A percentile compares a stretch with the other conserved stretches of the same genome.
These are phyloP conservation scores for Melanchra persicariae DNA, from an alignment of 2,888 invertebrate species.

Conservation along the genomic window DNA sequence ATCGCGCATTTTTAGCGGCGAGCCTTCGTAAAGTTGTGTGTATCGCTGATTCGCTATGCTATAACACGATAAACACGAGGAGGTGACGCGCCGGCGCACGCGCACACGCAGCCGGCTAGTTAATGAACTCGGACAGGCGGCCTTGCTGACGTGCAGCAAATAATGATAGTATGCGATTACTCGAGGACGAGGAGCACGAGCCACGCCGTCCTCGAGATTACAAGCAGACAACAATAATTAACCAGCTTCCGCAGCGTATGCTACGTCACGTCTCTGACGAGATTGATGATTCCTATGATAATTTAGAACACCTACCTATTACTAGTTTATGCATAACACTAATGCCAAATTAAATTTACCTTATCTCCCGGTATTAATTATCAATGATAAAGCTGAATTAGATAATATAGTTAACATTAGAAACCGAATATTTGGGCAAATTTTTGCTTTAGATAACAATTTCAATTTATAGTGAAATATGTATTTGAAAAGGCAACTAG, in stretches of 20 bases:
- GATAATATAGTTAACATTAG: constrained; percentile 35
- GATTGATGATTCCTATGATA: not conserved
- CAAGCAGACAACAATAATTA: constrained; percentile 4
- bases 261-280: not conserved
- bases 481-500: not conserved
- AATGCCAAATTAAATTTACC: constrained; percentile 15
- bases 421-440: constrained; percentile 22
- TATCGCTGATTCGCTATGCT: constrained; percentile 6
- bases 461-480: not conserved
- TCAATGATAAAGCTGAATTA: constrained; percentile 36
- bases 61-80: constrained; percentile 34
- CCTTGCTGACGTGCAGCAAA: constrained; percentile 32
- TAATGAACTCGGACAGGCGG: constrained; percentile 51
- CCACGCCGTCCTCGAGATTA: not conserved
- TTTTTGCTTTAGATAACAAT: constrained; percentile 7
- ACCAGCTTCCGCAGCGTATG: not conserved
- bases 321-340: constrained; percentile 1
- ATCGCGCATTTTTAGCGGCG: not conserved
- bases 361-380: constrained; percentile 30
- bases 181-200: not conserved
- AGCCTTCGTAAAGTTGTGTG: not conserved
- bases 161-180: not conserved
- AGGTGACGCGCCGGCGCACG: constrained; percentile 6
- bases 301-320: not conserved
- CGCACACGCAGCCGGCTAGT: constrained; percentile 35